Percentiles rank a stretch among this genome's conserved stretches.
Evolutionary conservation across 2,888 invertebrate species (phyloP).

Genomic region (Argyresthia albistria): DNA sequence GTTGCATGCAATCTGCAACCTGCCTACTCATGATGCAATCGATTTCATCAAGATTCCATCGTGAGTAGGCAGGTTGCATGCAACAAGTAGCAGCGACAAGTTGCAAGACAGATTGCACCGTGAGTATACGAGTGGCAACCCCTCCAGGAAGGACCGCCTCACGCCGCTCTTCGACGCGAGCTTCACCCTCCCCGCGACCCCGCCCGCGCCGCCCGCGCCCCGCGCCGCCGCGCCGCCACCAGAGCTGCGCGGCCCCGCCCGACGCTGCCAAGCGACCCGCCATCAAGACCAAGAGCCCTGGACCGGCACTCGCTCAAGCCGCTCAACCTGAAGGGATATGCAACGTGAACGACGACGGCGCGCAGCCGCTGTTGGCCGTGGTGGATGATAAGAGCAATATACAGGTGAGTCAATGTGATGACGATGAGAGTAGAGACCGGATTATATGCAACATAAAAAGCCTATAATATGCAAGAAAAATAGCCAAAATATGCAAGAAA

Average conservation of each 20-base stretch:
- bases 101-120: no score
- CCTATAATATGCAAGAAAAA: no score
- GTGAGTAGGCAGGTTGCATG: no score
- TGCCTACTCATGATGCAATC: no score
- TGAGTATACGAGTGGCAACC: no score
- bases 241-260: no score
- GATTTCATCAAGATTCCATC: no score
- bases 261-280: conserved; percentile 21
- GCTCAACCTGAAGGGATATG: conserved; percentile 51
- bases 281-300: conserved; percentile 45
- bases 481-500: no score
- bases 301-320: conserved; percentile 51
- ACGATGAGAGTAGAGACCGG: no score
- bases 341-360: conserved; percentile 37
- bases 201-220: conserved; percentile 37
- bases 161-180: conserved; percentile 61
- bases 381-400: conserved; percentile 61
- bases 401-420: conserved; percentile 38
- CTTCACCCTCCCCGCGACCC: conserved; percentile 37
- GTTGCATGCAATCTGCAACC: no score
- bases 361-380: conserved; percentile 54
- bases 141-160: conserved; percentile 49
- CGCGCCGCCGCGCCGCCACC: conserved; percentile 1
- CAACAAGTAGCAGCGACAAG: no score
- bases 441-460: no score